phyloP scores from a whole-genome alignment of 2,888 invertebrate species.

The Drosophila basisetae region DNA sequence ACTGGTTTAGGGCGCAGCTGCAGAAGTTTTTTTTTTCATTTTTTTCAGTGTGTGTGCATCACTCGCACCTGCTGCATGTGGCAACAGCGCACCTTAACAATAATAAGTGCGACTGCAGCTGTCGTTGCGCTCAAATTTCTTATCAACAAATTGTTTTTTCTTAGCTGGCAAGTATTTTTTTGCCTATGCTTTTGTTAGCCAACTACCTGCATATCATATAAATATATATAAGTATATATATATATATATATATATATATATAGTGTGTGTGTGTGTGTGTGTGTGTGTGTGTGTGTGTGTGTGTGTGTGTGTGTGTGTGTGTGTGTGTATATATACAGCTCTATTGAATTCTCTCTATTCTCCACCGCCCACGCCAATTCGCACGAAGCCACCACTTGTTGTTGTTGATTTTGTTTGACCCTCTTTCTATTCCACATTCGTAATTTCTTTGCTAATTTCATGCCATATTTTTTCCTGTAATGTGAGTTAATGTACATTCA shows the following conservation, averaged over 20 bases:
- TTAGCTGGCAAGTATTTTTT: constrained; percentile 32
- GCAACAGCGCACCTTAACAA: constrained; percentile 19
- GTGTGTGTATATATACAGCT: background rate
- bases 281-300: background rate
- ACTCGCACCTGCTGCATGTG: constrained; percentile 66
- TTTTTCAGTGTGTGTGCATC: constrained; percentile 23
- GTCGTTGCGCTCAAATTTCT: constrained; percentile 68
- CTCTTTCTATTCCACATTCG: constrained; percentile 41
- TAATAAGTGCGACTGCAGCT: constrained; percentile 52
- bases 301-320: background rate
- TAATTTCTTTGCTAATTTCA: constrained; percentile 39
- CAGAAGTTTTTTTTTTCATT: constrained; percentile 6
- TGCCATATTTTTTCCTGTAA: constrained; percentile 22
- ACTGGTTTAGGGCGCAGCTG: constrained; percentile 69
- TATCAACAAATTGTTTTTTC: constrained; percentile 54
- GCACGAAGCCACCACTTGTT: constrained; percentile 7
- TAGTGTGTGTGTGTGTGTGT: background rate
- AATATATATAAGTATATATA: background rate
- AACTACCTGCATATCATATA: constrained; percentile 20
- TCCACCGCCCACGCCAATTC: constrained; percentile 34
- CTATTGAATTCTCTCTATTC: constrained; percentile 37
- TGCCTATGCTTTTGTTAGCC: constrained; percentile 32
- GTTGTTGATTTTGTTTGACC: constrained; percentile 9
- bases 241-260: background rate
- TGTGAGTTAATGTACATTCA: constrained; percentile 13